Conservation (phyloP, 1,140 invertebrate genomes). For the Lerema accius region DNA sequence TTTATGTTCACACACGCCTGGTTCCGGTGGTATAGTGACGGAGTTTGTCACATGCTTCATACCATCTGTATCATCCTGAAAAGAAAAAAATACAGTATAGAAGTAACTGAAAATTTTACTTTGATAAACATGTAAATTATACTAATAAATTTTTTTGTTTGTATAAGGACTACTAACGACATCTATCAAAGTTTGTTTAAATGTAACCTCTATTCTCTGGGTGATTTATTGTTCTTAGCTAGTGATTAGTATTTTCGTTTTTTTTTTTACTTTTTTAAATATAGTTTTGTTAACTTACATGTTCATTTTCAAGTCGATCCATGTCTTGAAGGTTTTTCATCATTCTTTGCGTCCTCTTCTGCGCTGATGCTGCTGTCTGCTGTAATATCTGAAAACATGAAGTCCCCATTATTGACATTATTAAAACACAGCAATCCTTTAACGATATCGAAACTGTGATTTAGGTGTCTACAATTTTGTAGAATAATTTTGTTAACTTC, state of each 20-base stretch:
- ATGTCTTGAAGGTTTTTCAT: conserved; percentile 53
- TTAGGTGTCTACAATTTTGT: too few relatives aligned
- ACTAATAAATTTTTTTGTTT: too few relatives aligned
- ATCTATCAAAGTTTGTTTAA: too few relatives aligned
- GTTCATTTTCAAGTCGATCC: conserved; percentile 47
- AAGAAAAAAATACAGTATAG: conserved; percentile 31
- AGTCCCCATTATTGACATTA: neutral
- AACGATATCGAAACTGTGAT: too few relatives aligned
- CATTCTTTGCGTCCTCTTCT: conserved; percentile 63
- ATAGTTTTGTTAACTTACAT: conserved; percentile 48
- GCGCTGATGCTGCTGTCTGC: conserved; percentile 65
- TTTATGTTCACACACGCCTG: conserved; percentile 61
- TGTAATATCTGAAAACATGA: conserved; percentile 64
- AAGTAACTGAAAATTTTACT: too few relatives aligned
- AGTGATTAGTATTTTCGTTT: conserved; percentile 7
- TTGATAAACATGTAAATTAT: too few relatives aligned
- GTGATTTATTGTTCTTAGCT: too few relatives aligned
- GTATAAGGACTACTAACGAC: too few relatives aligned
- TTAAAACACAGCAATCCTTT: too few relatives aligned
- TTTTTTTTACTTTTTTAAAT: conserved; percentile 16
- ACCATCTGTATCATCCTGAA: conserved; percentile 49
- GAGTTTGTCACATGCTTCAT: conserved; percentile 50
- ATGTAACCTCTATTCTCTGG: too few relatives aligned
- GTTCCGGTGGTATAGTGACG: conserved; percentile 59
- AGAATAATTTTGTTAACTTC: too few relatives aligned